Conservation (phyloP, 2,888 invertebrate genomes). For the Plebejus anna region DNA sequence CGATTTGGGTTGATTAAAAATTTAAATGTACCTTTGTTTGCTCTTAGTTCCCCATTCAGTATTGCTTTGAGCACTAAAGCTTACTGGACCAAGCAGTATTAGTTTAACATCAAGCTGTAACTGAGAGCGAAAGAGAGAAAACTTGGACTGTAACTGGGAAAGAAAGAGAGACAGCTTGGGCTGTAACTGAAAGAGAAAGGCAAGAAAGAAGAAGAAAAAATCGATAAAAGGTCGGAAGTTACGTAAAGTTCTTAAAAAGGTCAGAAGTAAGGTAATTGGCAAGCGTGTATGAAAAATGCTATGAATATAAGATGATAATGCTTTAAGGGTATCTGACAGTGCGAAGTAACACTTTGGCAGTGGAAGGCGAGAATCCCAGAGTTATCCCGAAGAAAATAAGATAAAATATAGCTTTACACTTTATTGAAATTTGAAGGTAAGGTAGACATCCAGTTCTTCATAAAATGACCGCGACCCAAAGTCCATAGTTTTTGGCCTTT, state of each 20-base stretch:
- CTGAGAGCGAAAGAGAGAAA: neutral
- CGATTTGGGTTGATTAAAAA: conserved; percentile 18
- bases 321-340: neutral
- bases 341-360: no score
- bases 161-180: no score
- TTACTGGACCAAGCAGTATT: neutral
- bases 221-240: neutral
- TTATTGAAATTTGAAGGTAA: no score
- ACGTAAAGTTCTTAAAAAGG: neutral
- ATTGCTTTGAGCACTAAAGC: neutral
- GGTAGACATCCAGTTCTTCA: no score
- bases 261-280: neutral
- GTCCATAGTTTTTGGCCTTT: no score
- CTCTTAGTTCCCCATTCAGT: neutral
- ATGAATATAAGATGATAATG: neutral
- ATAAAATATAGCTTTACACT: no score
- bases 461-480: no score
- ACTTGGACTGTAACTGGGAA: neutral
- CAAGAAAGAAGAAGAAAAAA: neutral
- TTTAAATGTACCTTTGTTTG: conserved; percentile 1
- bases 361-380: no score
- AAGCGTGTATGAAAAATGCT: neutral
- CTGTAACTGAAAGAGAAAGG: no score
- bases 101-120: neutral
- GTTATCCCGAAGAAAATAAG: no score